Evolutionary conservation across 2,797 vertebrate genomes (phyloP), one percentile per base, ranked within the genome.

Genomic region (Knipowitschia caucasica): DNA sequence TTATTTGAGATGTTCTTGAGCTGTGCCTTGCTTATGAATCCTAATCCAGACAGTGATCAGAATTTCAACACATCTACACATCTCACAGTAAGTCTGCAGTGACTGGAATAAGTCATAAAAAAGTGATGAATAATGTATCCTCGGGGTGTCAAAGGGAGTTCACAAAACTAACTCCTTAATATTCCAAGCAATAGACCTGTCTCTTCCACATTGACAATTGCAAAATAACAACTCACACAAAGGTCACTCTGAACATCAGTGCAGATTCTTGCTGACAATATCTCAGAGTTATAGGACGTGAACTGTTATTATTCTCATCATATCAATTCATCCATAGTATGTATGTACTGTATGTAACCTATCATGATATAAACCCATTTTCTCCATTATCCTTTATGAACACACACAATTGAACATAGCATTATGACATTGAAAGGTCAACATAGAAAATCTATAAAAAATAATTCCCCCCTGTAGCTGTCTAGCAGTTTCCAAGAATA

Each of bases 351-450:
- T n/a, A n/a, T n/a, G n/a, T n/a, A n/a, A n/a, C n/a, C n/a, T n/a
- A n/a, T n/a, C n/a, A n/a, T n/a, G n/a, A n/a, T n/a, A n/a, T n/a
- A n/a, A n/a, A n/a, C n/a, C n/a, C n/a, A n/a, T n/a, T n/a, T n/a
- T n/a, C n/a, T n/a, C n/a, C n/a, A n/a, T n/a, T n/a, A n/a, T n/a
- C n/a, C n/a, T n/a, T n/a, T n/a, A n/a, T n/a, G n/a, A n/a, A n/a
- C n/a, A n/a, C n/a, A n/a, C n/a, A n/a, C n/a, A n/a, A n/a, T n/a
- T n/a, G n/a, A n/a, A n/a, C n/a, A n/a, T n/a, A n/a, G 57, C 43
- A 44, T 44, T 14, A 39, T 38, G 27, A 55, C 68, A 57, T 63
- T 82, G 26, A 29, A 29, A 46, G 43, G 15, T 29, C 15, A 29
- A 29, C 12, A 18, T 15, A 25, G 42, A 44, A 25, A 44, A 44